Percentiles rank a stretch among this genome's conserved stretches.
These are phyloP conservation scores for Anastrepha ludens DNA, from an alignment of 1,140 invertebrate genomes.

Conservation along the genomic window DNA sequence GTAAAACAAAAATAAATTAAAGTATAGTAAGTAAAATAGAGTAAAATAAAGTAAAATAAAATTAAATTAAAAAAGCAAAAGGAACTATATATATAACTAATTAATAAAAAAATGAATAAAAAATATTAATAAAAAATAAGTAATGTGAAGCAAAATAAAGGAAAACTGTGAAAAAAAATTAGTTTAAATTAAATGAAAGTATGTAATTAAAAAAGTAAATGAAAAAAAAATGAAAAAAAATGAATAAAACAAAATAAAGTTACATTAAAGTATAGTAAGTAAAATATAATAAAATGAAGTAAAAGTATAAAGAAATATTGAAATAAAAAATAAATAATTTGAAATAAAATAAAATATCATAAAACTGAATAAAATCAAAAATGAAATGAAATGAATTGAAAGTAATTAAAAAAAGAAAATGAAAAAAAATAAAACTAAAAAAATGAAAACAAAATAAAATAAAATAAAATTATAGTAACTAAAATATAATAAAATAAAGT, in stretches of 20 bases:
- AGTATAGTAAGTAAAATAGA: neutral
- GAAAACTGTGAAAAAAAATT: too few species aligned
- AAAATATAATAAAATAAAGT: neutral
- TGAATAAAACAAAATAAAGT: neutral
- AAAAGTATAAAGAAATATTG: neutral
- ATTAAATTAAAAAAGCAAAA: neutral
- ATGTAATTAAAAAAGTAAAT: too few species aligned
- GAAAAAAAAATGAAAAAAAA: too few species aligned
- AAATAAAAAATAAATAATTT: neutral
- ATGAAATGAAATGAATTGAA: too few species aligned
- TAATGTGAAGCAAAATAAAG: too few species aligned
- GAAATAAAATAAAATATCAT: too few species aligned
- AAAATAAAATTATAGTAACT: neutral
- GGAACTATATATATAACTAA: neutral
- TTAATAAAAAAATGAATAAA: neutral
- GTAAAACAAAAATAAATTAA: neutral
- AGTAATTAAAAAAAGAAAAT: too few species aligned
- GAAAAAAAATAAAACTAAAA: neutral
- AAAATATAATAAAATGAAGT: neutral
- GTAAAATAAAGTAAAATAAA: neutral
- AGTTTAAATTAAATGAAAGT: too few species aligned
- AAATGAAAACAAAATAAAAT: neutral
- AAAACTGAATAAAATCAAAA: too few species aligned
- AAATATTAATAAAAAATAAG: neutral
- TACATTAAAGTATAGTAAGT: neutral